Evolutionary conservation across 2,113 vertebrate genomes (phyloP).

Genomic region (Polypterus senegalus): DNA sequence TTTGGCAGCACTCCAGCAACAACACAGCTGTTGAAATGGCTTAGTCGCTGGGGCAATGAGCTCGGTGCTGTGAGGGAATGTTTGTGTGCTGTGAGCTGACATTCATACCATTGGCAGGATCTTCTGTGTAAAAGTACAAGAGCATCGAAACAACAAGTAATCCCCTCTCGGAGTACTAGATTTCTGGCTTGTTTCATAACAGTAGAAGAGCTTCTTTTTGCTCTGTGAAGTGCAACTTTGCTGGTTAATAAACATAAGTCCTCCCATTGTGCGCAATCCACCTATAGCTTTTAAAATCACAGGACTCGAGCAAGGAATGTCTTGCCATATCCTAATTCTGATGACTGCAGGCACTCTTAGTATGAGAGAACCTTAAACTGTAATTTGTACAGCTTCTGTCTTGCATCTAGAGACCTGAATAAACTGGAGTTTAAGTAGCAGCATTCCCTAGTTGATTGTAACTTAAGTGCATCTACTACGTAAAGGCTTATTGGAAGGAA

Average conservation of each 20-base stretch:
- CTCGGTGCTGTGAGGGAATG: conserved; percentile 42
- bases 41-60: conserved; percentile 62
- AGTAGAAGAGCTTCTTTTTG: conserved; percentile 34
- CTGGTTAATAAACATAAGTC: conserved; percentile 4
- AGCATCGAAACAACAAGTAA: conserved; percentile 27
- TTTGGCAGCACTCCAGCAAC: conserved; percentile 57
- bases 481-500: too few relatives aligned
- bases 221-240: conserved; percentile 31
- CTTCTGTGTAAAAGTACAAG: conserved; percentile 14
- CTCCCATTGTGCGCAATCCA: too few relatives aligned
- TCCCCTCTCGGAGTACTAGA: conserved; percentile 27
- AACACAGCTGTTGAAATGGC: conserved; percentile 71
- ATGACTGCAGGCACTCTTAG: too few relatives aligned
- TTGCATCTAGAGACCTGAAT: too few relatives aligned
- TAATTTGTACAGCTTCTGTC: too few relatives aligned
- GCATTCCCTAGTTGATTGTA: too few relatives aligned
- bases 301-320: too few relatives aligned
- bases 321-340: too few relatives aligned
- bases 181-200: conserved; percentile 39
- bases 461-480: too few relatives aligned
- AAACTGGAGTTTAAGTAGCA: too few relatives aligned
- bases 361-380: too few relatives aligned
- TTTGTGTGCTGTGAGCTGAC: conserved; percentile 43
- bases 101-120: conserved; percentile 35
- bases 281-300: too few relatives aligned